Evolutionary conservation across 2,888 invertebrate genomes (phyloP), one percentile per base, ranked within the genome.

Genomic region (Troides aeacus): DNA sequence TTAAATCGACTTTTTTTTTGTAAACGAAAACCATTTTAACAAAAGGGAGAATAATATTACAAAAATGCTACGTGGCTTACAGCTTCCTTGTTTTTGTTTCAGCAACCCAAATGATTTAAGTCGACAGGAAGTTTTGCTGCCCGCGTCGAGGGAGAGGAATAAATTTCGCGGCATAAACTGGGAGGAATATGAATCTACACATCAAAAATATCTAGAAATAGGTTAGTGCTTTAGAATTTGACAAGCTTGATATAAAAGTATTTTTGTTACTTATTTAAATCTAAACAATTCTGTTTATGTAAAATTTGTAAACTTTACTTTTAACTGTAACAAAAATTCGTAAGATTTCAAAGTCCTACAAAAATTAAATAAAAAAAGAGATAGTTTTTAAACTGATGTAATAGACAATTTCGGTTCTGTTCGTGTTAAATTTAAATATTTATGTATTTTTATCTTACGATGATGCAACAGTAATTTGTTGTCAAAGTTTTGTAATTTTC

Each of bases 141-240:
- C 96, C 6, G 96, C 96, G 62, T 97, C 97, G 66, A 95, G 96
- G 81, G 97, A 97, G 83, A 94, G 96, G 75, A 97, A 96, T 93
- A 95, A 97, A 79, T 97, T 97, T 88, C 94, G 97, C 66, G 96
- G 95, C 75, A 94, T 97, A 77, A 94, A 94, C 66, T 99, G 99
- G 99, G 98, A 98, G 77, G 96, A 97, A 82, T 98, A 98, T 90
- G 97, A 98, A 86, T 96, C 97, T 1, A 95, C 97, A 73, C 97
- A 97, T 92, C 98, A 98, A 84, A 97, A 98, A 85, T 98, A 98
- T 90, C 93, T 98, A 81, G 97, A 97, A 94, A 97, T 98, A 84
- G 96, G 98, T 98, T 89, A 95, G 95, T 61, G 17, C 21, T 21
- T 59, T 17, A 53, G 7, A 12, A 36, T 64, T n/a, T 18, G 39